phyloP scores from a whole-genome alignment of 35 echinoderm and acorn worm species.

The Ophioderma brevispina region DNA sequence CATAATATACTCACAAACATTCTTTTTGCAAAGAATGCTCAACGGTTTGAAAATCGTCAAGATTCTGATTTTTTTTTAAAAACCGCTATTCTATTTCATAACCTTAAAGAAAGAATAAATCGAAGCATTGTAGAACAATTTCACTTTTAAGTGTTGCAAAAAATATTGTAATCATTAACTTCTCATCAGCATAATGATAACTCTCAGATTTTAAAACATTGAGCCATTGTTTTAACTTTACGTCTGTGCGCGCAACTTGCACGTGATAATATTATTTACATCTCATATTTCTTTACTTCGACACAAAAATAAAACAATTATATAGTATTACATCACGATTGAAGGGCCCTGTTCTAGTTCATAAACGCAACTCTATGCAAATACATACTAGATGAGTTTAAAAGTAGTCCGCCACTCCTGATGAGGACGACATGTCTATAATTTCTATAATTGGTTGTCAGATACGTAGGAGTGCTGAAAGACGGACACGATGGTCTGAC shows the following conservation, averaged over 20 bases:
- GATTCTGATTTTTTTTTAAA: no score
- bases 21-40: no score
- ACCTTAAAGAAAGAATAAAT: no score
- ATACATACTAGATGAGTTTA: not conserved
- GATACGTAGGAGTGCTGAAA: not conserved
- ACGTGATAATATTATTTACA: slow-evolving; percentile 3
- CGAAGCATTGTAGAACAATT: no score
- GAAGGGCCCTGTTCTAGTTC: not conserved
- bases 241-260: not conserved
- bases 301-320: slow-evolving; percentile 4
- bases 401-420: not conserved
- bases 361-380: not conserved
- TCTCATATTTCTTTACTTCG: not conserved
- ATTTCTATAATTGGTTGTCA: not conserved
- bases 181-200: not conserved
- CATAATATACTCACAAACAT: no score
- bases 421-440: not conserved
- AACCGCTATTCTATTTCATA: no score
- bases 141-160: no score
- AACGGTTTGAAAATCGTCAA: no score
- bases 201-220: not conserved
- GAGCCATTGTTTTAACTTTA: not conserved
- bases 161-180: no score
- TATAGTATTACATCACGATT: not conserved
- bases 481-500: no score